Conservation (phyloP, 1,140 invertebrate genomes). For the Anoplolepis gracilipes region DNA sequence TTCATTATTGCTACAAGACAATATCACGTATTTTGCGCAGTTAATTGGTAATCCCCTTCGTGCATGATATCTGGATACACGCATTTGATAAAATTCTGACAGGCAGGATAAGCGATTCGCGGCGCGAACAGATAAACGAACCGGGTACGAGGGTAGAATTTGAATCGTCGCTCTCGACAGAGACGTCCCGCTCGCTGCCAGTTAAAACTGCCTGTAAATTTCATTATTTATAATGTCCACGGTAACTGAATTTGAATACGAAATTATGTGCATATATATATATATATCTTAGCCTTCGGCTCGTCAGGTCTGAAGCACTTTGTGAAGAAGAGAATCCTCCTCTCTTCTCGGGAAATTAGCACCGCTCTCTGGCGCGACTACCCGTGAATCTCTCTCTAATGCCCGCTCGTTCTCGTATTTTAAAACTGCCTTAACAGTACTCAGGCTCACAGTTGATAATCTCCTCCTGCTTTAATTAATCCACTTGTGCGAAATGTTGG, state of each 20-base stretch:
- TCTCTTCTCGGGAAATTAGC: conserved; percentile 20
- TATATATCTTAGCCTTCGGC: neutral
- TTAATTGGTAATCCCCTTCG: conserved; percentile 36
- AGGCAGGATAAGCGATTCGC: neutral
- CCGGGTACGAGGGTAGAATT: conserved; percentile 7
- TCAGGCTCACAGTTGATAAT: conserved; percentile 50
- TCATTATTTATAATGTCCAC: conserved; percentile 48
- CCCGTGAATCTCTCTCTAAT: neutral
- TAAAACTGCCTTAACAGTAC: conserved; percentile 39
- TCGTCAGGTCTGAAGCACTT: neutral
- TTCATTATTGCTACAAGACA: conserved; percentile 37
- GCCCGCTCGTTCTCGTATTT: conserved; percentile 21
- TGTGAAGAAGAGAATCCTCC: conserved; percentile 23
- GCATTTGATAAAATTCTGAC: conserved; percentile 51
- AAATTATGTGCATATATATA: conserved; percentile 24
- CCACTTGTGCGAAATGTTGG: conserved; percentile 46
- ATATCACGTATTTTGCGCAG: conserved; percentile 24
- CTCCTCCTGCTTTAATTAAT: conserved; percentile 64
- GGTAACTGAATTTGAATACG: conserved; percentile 26
- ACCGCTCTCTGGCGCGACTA: neutral
- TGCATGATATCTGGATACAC: neutral
- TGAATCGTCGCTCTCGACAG: neutral
- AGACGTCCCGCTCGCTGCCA: conserved; percentile 12
- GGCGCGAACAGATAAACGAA: conserved; percentile 1
- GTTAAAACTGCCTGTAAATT: conserved; percentile 54